Evolutionary conservation across 2,113 vertebrate genomes (phyloP).

Genomic region (Mesoclemmys tuberculata): DNA sequence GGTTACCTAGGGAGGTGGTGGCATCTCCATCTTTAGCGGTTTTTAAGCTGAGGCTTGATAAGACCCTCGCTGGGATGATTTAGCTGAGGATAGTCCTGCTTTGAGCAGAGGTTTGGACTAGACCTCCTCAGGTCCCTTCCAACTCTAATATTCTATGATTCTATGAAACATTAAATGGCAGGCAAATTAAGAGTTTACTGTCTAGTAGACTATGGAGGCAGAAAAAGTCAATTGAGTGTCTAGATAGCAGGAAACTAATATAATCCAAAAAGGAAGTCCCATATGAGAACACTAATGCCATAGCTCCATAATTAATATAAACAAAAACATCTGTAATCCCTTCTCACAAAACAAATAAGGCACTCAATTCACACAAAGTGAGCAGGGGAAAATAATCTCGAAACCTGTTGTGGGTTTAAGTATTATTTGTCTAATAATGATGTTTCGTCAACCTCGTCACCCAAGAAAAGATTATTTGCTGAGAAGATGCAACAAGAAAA

Average conservation of each 20-base stretch:
- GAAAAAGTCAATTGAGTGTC: background rate
- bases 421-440: background rate
- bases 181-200: background rate
- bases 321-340: background rate
- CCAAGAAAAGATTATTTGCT: background rate
- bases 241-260: background rate
- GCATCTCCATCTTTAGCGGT: no score
- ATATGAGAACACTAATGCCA: background rate
- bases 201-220: background rate
- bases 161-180: background rate
- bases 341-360: background rate
- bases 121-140: no score
- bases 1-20: no score
- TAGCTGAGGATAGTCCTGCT: no score
- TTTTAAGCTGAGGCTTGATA: no score
- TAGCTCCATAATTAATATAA: background rate
- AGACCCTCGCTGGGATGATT: no score
- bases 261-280: background rate
- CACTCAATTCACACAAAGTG: background rate
- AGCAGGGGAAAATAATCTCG: fast-evolving
- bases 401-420: background rate
- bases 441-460: background rate
- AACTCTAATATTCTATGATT: no score
- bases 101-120: no score
- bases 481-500: background rate